A percentile compares a stretch with the other conserved stretches of the same genome.
Conservation (phyloP, 2,888 invertebrate genomes). For the Hydrotaea cyrtoneurina region DNA sequence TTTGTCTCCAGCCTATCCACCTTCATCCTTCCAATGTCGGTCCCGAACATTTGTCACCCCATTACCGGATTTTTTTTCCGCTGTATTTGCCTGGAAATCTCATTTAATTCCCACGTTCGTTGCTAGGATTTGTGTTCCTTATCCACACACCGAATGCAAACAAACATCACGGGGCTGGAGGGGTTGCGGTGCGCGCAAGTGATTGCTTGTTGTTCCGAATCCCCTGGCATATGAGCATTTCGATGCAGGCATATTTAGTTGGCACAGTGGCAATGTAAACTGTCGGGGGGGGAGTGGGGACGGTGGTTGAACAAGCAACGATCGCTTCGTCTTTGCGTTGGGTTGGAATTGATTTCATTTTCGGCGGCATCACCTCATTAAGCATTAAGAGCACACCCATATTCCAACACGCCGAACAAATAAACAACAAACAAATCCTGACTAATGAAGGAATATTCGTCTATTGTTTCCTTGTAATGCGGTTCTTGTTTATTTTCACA, state of each 20-base stretch:
- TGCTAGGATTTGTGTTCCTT: constrained; percentile 28
- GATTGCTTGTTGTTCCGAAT: too few relatives aligned
- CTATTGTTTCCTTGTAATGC: constrained; percentile 16
- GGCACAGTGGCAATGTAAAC: constrained; percentile 18
- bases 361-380: constrained; percentile 48
- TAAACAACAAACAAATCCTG: constrained; percentile 17
- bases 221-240: background rate
- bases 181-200: background rate
- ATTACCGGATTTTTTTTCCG: constrained; percentile 15
- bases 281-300: background rate
- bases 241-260: background rate
- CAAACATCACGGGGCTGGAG: background rate
- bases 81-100: constrained; percentile 35
- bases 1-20: background rate
- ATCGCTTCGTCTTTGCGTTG: background rate
- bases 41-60: constrained; percentile 5
- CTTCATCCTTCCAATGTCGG: background rate
- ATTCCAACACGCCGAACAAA: background rate
- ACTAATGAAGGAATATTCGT: constrained; percentile 18
- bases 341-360: constrained; percentile 52
- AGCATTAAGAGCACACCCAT: constrained; percentile 21
- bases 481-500: constrained; percentile 56
- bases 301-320: too few relatives aligned
- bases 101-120: constrained; percentile 52
- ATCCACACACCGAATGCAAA: constrained; percentile 23